Conservation (phyloP, 2,797 vertebrate species). For the Hydrocynus forskahlii region DNA sequence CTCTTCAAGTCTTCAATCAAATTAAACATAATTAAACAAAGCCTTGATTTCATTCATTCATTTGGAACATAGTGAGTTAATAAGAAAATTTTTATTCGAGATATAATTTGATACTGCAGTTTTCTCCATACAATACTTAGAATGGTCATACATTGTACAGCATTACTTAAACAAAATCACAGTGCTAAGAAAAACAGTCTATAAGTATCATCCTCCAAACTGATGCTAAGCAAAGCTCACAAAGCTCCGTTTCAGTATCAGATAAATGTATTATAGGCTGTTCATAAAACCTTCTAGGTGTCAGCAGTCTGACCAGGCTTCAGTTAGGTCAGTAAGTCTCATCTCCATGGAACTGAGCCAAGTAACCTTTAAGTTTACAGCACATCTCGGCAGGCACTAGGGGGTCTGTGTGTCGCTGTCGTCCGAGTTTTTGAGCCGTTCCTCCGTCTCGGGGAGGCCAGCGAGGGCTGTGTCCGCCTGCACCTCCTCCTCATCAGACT, state of each 20-base stretch:
- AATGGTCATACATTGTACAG: conserved; percentile 36
- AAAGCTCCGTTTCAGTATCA: background rate
- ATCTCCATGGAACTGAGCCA: conserved; percentile 17
- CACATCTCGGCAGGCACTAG: conserved; percentile 21
- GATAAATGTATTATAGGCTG: background rate
- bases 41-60: conserved; percentile 24
- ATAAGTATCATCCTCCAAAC: conserved; percentile 28
- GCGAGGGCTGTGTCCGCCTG: conserved; percentile 84
- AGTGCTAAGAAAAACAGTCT: conserved; percentile 42
- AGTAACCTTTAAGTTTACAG: background rate
- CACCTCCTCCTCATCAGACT: conserved; percentile 92
- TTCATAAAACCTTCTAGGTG: background rate
- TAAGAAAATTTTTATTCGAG: conserved; percentile 40
- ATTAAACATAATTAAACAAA: background rate
- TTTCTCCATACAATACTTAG: conserved; percentile 39
- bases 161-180: conserved; percentile 48
- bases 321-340: background rate
- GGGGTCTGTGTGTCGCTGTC: conserved; percentile 84
- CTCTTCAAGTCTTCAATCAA: background rate
- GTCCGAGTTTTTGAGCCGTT: conserved; percentile 72
- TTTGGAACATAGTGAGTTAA: conserved; percentile 17
- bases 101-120: conserved; percentile 29
- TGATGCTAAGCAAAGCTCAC: conserved; percentile 1
- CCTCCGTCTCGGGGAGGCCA: conserved; percentile 69
- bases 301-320: background rate